These are phyloP conservation scores for Harlomillsia oculata DNA, from an alignment of 1,140 invertebrate genomes.

Conservation along the genomic window DNA sequence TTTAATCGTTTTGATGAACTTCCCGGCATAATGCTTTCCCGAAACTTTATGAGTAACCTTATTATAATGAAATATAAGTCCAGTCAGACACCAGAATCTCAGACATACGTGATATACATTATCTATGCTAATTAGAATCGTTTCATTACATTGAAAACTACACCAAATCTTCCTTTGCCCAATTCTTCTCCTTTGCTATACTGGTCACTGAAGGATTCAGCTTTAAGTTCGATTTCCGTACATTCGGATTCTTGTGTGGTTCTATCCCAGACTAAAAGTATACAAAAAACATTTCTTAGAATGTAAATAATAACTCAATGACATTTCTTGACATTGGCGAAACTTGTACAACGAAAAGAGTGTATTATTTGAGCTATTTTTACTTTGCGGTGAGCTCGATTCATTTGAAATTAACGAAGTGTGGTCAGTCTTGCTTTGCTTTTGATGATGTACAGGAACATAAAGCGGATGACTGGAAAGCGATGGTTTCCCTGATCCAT, in stretches of 20 bases:
- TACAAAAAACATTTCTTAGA: slow-evolving; percentile 39
- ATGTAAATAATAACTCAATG: too few species aligned
- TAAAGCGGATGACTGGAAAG: slow-evolving; percentile 3
- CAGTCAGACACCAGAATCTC: not conserved
- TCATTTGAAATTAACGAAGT: too few species aligned
- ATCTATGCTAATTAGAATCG: not conserved
- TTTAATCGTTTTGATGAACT: slow-evolving; percentile 75
- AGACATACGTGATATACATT: not conserved
- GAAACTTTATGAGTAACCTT: slow-evolving; percentile 7
- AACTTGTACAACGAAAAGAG: too few species aligned
- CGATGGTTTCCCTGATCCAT: slow-evolving; percentile 59
- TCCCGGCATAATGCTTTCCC: slow-evolving; percentile 66
- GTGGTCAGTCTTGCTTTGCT: too few species aligned
- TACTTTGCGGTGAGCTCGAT: too few species aligned
- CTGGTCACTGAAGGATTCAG: slow-evolving; percentile 38
- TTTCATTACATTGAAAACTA: slow-evolving; percentile 57
- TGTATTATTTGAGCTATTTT: too few species aligned
- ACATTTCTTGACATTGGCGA: too few species aligned
- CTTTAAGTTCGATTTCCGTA: slow-evolving; percentile 7
- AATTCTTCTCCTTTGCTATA: slow-evolving; percentile 61
- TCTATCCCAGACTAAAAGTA: slow-evolving; percentile 37
- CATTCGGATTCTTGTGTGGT: slow-evolving; percentile 16
- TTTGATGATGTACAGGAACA: too few species aligned
- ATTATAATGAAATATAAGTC: not conserved
- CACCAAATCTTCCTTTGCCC: slow-evolving; percentile 71